These are phyloP conservation scores for Mormyrus proboscirostris DNA, from an alignment of 2,797 vertebrate genomes.

Conservation along the genomic window DNA sequence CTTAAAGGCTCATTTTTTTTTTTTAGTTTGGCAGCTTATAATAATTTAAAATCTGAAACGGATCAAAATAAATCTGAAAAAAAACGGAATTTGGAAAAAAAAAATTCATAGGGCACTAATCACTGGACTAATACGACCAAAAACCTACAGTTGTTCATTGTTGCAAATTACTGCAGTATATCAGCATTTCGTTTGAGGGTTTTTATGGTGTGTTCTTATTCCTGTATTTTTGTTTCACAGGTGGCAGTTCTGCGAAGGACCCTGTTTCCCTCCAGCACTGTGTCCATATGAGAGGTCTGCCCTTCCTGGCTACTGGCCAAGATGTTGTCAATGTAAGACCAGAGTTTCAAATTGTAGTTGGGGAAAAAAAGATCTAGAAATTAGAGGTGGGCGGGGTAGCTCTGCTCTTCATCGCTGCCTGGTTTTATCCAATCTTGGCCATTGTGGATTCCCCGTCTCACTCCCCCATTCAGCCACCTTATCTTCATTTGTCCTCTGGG, in stretches of 20 bases:
- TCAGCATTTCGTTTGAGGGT: background rate
- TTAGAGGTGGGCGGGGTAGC: background rate
- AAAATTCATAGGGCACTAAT: background rate
- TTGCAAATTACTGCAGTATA: background rate
- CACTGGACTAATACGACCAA: background rate
- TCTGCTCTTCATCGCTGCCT: background rate
- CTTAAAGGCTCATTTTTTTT: background rate
- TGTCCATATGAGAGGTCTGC: conserved; percentile 79
- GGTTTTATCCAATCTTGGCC: background rate
- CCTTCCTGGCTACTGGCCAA: conserved; percentile 64
- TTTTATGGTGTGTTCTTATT: background rate
- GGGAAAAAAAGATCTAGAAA: background rate
- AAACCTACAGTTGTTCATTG: background rate
- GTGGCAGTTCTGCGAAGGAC: background rate
- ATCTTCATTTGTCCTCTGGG: background rate
- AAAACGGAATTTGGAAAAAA: background rate
- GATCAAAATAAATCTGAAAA: background rate
- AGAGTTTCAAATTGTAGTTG: background rate
- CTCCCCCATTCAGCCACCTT: background rate
- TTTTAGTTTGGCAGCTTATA: background rate
- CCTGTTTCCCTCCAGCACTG: conserved; percentile 32
- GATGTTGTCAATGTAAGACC: conserved; percentile 72
- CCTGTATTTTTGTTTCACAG: conserved; percentile 25
- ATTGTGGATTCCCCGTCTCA: background rate
- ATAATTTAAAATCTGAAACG: background rate